phyloP scores from a whole-genome alignment of 2,113 vertebrate genomes.

The Pterophyllum scalare region DNA sequence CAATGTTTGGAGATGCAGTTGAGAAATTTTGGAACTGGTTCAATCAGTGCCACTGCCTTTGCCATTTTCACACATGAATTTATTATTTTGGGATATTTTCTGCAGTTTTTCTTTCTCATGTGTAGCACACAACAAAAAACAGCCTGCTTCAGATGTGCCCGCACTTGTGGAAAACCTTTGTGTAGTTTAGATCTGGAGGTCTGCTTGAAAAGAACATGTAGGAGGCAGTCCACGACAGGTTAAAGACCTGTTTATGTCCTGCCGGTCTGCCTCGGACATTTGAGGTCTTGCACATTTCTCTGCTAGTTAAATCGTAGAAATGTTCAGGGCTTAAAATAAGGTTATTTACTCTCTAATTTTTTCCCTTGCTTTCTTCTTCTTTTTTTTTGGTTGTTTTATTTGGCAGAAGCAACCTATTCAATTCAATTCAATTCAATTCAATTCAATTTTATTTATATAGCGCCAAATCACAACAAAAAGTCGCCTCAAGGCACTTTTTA shows the following conservation, averaged over 20 bases:
- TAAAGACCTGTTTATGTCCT: not conserved
- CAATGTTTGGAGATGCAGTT: not conserved
- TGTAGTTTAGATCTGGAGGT: no score
- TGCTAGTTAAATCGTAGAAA: not conserved
- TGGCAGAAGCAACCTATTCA: not conserved
- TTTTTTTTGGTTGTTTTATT: no score
- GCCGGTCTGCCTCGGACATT: not conserved
- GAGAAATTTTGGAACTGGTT: not conserved
- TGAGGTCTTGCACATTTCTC: not conserved
- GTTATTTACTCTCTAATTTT: no score
- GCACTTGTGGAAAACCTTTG: no score
- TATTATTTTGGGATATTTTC: not conserved
- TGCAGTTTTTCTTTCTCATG: not conserved
- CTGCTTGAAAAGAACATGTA: not conserved
- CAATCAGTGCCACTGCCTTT: not conserved
- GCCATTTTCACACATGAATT: not conserved
- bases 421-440: no score
- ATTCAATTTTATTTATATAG: no score
- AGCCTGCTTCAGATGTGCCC: not conserved
- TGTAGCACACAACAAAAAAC: no score
- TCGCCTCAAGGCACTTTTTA: no score
- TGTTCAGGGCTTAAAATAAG: not conserved
- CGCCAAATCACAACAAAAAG: no score
- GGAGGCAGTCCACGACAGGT: not conserved
- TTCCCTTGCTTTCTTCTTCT: no score